phyloP scores from a whole-genome alignment of 2,888 invertebrate species.

The Eudasyphora cyanicolor region DNA sequence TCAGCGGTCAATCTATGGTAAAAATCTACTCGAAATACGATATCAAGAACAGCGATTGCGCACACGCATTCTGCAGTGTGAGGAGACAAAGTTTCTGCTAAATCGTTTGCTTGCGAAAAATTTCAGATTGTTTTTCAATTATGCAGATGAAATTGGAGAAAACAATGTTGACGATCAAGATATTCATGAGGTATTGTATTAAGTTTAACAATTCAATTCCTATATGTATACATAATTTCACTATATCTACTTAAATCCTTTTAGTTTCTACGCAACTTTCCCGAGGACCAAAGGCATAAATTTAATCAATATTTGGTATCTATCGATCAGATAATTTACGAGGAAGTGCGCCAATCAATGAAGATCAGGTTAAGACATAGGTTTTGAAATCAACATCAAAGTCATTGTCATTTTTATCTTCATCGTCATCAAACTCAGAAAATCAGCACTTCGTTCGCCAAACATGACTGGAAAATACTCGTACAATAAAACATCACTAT shows the following conservation, averaged over 20 bases:
- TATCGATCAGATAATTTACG: slow-evolving; percentile 74
- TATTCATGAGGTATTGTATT: slow-evolving; percentile 73
- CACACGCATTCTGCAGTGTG: slow-evolving; percentile 72
- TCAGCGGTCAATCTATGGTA: slow-evolving; percentile 83
- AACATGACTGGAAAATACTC: too few species aligned
- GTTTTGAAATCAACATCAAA: neutral
- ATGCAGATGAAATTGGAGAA: slow-evolving; percentile 70
- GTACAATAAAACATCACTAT: neutral
- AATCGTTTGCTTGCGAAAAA: slow-evolving; percentile 75
- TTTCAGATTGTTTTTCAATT: slow-evolving; percentile 75
- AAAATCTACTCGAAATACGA: slow-evolving; percentile 74
- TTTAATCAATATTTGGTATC: slow-evolving; percentile 81
- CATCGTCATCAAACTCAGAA: neutral
- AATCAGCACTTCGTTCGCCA: neutral
- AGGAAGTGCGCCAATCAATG: slow-evolving; percentile 74
- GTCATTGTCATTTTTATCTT: neutral
- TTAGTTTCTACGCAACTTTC: slow-evolving; percentile 73
- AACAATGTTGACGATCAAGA: slow-evolving; percentile 69
- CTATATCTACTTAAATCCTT: slow-evolving; percentile 5
- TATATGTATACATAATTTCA: too few species aligned
- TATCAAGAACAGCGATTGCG: slow-evolving; percentile 75
- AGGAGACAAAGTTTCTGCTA: slow-evolving; percentile 74
- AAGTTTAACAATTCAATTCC: too few species aligned
- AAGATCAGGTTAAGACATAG: slow-evolving; percentile 73
- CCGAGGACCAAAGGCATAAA: slow-evolving; percentile 79